A percentile compares a stretch with the other conserved stretches of the same genome.
These are phyloP conservation scores for Tenthredo distinguenda DNA, from an alignment of 2,888 invertebrate species.

Conservation along the genomic window DNA sequence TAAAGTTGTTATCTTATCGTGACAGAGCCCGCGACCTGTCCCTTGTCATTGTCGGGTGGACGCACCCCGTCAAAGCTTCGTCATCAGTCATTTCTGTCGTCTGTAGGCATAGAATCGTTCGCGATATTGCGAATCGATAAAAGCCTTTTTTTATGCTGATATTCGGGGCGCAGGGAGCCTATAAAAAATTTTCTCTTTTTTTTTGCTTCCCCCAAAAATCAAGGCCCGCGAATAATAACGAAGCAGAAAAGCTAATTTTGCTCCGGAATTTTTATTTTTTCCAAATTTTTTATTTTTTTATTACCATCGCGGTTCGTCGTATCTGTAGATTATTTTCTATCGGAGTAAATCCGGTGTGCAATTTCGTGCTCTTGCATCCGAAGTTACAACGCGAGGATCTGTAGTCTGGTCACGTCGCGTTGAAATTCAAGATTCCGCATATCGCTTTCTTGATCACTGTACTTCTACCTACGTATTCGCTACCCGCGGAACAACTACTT, in stretches of 20 bases:
- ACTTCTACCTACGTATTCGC: not conserved
- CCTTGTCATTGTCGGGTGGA: conserved; percentile 53
- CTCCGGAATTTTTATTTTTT: not conserved
- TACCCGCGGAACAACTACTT: not conserved
- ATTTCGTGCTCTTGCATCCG: conserved; percentile 46
- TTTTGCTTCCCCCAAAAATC: not conserved
- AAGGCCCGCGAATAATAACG: not conserved
- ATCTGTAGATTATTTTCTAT: not conserved
- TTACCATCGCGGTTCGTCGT: not conserved
- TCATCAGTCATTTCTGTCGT: conserved; percentile 52
- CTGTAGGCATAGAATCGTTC: not conserved
- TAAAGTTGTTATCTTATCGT: conserved; percentile 54
- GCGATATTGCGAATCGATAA: conserved; percentile 7
- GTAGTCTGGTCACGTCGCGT: conserved; percentile 42
- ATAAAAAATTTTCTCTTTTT: not conserved
- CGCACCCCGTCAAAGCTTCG: conserved; percentile 47
- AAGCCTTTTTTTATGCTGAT: conserved; percentile 1
- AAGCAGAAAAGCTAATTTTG: not conserved
- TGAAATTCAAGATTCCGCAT: conserved; percentile 46
- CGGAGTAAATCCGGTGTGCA: conserved; percentile 27
- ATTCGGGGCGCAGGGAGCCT: not conserved
- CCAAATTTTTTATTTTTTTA: not conserved
- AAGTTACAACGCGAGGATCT: conserved; percentile 18
- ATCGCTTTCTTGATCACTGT: conserved; percentile 46
- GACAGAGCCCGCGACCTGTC: conserved; percentile 26